phyloP scores from a whole-genome alignment of 2,113 vertebrate genomes.

The Syngnathus scovelli region DNA sequence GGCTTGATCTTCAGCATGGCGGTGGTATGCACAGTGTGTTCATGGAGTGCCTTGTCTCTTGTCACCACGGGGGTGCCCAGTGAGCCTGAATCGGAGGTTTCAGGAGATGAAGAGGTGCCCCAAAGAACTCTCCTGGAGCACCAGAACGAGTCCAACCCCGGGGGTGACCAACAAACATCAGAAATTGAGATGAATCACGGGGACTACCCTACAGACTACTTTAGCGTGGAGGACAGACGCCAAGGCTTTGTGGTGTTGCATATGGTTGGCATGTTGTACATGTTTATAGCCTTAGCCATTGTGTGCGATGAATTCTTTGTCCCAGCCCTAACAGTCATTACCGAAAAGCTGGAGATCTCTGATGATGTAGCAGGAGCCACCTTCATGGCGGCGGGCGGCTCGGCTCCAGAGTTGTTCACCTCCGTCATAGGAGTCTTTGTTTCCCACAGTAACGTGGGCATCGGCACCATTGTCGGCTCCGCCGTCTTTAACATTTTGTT shows the following conservation, averaged over 20 bases:
- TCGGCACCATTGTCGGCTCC: conserved; percentile 94
- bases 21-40: conserved; percentile 80
- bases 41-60: conserved; percentile 87
- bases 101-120: conserved; percentile 49
- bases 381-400: conserved; percentile 97
- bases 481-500: conserved; percentile 98
- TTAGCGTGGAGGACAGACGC: conserved; percentile 82
- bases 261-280: conserved; percentile 94
- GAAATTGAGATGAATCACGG: conserved; percentile 68
- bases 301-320: conserved; percentile 98
- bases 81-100: conserved; percentile 31
- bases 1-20: conserved; percentile 81
- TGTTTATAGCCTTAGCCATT: conserved; percentile 96
- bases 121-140: conserved; percentile 85
- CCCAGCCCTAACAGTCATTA: conserved; percentile 94
- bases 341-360: conserved; percentile 89
- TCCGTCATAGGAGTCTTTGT: conserved; percentile 96
- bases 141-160: conserved; percentile 61
- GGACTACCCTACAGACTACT: conserved; percentile 87
- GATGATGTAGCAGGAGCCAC: conserved; percentile 97
- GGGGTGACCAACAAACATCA: conserved; percentile 57
- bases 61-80: conserved; percentile 58
- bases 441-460: conserved; percentile 95
- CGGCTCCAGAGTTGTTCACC: conserved; percentile 95
- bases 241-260: conserved; percentile 83